phyloP scores from a whole-genome alignment of 2,113 vertebrate genomes.

The Leucoraja erinaceus region DNA sequence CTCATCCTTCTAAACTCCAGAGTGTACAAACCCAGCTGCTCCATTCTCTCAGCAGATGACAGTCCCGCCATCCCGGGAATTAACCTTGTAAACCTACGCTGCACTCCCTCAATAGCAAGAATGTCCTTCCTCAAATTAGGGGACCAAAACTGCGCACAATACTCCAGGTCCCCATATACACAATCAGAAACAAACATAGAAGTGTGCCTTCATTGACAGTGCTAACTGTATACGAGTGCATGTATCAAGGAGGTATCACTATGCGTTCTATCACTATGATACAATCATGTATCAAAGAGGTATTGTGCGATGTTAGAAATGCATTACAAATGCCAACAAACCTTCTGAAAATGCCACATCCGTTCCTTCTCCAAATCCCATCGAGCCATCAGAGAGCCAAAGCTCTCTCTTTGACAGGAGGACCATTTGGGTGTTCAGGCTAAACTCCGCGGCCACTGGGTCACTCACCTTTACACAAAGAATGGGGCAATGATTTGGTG shows the following conservation, averaged over 20 bases:
- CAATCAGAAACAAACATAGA: not conserved
- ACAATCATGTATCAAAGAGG: not conserved
- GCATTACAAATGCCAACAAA: conserved; percentile 40
- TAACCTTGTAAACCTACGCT: too few species aligned
- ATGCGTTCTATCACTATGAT: too few species aligned
- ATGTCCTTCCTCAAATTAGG: too few species aligned
- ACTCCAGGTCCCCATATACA: too few species aligned
- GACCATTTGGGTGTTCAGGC: conserved; percentile 73
- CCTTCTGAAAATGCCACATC: conserved; percentile 70
- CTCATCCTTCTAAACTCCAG: too few species aligned
- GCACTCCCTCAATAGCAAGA: too few species aligned
- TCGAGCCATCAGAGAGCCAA: conserved; percentile 70
- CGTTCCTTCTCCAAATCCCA: conserved; percentile 70
- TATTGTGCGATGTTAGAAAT: not conserved
- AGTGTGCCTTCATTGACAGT: not conserved
- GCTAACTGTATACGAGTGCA: not conserved
- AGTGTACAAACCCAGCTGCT: too few species aligned
- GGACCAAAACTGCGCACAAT: too few species aligned
- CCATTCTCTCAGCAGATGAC: too few species aligned
- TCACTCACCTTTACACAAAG: conserved; percentile 62
- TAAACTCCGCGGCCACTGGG: conserved; percentile 72
- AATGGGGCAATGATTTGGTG: not conserved
- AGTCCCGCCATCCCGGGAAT: too few species aligned
- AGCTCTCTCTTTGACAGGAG: conserved; percentile 68
- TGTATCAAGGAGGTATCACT: too few species aligned